These are phyloP conservation scores for Ctenosaura bakeri DNA, from an alignment of 2,797 vertebrate species.

Conservation along the genomic window DNA sequence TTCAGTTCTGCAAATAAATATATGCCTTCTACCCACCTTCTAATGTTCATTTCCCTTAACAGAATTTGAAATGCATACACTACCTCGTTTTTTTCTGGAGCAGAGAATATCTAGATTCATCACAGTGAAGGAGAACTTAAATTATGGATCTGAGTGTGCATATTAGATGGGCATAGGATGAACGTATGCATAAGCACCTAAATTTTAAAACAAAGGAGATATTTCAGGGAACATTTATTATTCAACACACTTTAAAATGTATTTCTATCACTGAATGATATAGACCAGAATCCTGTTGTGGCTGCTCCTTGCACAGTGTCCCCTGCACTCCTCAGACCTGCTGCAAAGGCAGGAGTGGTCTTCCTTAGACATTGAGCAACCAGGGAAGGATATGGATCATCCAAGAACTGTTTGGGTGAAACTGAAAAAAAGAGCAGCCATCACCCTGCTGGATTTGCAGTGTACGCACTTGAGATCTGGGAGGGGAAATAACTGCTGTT, in stretches of 20 bases:
- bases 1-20: neutral
- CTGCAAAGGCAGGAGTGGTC: too few relatives aligned
- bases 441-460: too few relatives aligned
- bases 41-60: neutral
- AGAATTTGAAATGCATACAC: neutral
- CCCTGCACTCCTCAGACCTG: too few relatives aligned
- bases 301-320: too few relatives aligned
- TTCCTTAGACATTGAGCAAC: too few relatives aligned
- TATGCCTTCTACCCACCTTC: neutral
- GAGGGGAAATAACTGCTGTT: too few relatives aligned
- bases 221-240: neutral
- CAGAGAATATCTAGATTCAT: neutral
- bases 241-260: neutral
- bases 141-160: neutral
- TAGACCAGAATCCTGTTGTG: neutral
- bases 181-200: neutral
- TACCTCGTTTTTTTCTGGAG: neutral
- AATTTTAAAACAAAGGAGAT: conserved; percentile 11
- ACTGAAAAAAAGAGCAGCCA: too few relatives aligned
- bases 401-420: too few relatives aligned
- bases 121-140: neutral
- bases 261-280: neutral
- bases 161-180: neutral
- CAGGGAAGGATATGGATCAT: too few relatives aligned
- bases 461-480: too few relatives aligned